Percentiles rank a stretch among this genome's conserved stretches.
These are phyloP conservation scores for Dolichoris vasculosae DNA, from an alignment of 1,140 invertebrate genomes.

Conservation along the genomic window DNA sequence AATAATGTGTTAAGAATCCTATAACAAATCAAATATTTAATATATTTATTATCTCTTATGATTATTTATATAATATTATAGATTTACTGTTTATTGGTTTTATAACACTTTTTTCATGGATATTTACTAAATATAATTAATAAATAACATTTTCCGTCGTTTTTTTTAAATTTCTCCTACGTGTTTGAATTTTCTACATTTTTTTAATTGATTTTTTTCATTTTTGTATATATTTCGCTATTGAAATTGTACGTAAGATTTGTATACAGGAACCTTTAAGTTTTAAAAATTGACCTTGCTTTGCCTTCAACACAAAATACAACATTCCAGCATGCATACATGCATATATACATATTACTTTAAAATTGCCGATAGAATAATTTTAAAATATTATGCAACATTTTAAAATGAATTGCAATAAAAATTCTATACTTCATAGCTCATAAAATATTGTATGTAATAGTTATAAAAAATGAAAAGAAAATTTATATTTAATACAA, in stretches of 20 bases:
- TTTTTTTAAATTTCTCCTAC: neutral
- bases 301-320: neutral
- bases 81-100: neutral
- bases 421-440: neutral
- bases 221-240: no score
- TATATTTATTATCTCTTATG: neutral
- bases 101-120: neutral
- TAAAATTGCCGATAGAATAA: neutral
- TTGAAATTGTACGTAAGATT: neutral
- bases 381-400: neutral
- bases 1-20: neutral
- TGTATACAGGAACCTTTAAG: neutral
- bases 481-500: neutral
- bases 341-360: neutral
- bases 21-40: neutral
- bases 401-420: neutral
- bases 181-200: neutral
- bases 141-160: neutral
- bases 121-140: neutral
- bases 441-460: neutral
- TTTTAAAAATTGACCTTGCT: conserved; percentile 8
- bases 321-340: neutral
- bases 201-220: no score
- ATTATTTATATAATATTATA: neutral
- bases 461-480: neutral